These are phyloP conservation scores for Zosterops japonicus DNA, from an alignment of 2,113 vertebrate species.

Conservation along the genomic window DNA sequence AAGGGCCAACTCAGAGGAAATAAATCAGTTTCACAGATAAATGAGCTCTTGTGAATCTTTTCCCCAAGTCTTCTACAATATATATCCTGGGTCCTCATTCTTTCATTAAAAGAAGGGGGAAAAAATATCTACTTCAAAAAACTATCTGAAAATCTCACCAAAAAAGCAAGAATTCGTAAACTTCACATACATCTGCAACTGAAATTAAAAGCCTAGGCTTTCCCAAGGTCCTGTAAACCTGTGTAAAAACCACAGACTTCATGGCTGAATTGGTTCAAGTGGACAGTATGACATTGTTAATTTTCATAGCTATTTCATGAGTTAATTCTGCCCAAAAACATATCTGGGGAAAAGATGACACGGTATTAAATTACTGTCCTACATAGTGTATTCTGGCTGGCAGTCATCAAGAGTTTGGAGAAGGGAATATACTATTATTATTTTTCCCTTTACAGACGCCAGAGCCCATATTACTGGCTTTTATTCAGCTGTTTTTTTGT, in stretches of 20 bases:
- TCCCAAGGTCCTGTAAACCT: neutral
- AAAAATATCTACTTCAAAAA: neutral
- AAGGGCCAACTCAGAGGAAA: neutral
- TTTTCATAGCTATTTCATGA: neutral
- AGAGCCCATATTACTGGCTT: neutral
- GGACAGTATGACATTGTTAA: neutral
- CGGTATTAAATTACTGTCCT: neutral
- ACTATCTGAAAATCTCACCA: neutral
- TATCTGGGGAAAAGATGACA: conserved; percentile 29
- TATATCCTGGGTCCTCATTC: neutral
- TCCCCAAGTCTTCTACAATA: neutral
- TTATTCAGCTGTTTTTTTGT: conserved; percentile 7
- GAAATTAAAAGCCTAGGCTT: neutral
- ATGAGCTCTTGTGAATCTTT: neutral
- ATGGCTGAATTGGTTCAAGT: neutral
- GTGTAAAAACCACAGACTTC: neutral
- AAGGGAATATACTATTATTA: conserved; percentile 24
- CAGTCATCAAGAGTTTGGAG: neutral
- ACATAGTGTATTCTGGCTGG: neutral
- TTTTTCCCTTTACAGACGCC: neutral
- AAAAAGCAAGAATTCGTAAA: neutral
- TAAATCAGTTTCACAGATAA: neutral
- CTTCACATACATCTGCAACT: neutral
- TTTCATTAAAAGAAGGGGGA: neutral
- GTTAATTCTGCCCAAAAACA: neutral